Evolutionary conservation across 2,113 vertebrate species (phyloP), one percentile per base, ranked within the genome.

Genomic region (Riparia riparia): DNA sequence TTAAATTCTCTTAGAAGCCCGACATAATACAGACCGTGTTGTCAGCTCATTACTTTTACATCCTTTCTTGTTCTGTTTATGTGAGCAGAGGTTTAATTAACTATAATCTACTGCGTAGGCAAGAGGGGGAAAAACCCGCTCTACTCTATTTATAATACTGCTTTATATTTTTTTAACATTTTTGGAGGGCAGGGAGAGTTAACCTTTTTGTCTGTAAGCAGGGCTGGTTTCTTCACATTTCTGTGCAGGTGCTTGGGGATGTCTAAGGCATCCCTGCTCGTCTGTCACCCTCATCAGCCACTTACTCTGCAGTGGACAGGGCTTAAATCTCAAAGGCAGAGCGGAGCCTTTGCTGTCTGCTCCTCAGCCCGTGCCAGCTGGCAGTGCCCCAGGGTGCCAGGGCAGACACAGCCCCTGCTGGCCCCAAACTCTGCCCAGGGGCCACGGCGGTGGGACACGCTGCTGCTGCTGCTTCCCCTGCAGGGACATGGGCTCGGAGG

Each of bases 21-120:
- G 92, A 42, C 94, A 97, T 97, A 98, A 98, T 96, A 97, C 97
- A 97, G 97, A 96, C 94, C 28, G 51, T 97, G 97, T 97, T 98
- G 97, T 98, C 98, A 98, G 97, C 97, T 98, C 98, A 98, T 98
- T 98, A 97, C 97, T 98, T 98, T 98, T 98, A 98, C 97, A 98
- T 98, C 93, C 96, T 97, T 97, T 97, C 98, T 97, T 97, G 95
- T 98, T 97, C 97, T 98, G 97, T 98, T 98, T 98, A 98, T 98
- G 95, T 97, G 97, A 97, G 96, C 94, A 97, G 96, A 95, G 96
- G 97, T 97, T 98, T 98, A 98, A 98, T 98, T 98, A 98, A 98
- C 98, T 97, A 88, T 98, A 98, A 98, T 97, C 94, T 97, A 97
- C 96, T 94, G 86, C 78, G 70, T 94, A 98, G 97, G 96, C 94